Base-by-base conservation (phyloP, 1,140 invertebrate species). In the Laodelphax striatellus region DNA sequence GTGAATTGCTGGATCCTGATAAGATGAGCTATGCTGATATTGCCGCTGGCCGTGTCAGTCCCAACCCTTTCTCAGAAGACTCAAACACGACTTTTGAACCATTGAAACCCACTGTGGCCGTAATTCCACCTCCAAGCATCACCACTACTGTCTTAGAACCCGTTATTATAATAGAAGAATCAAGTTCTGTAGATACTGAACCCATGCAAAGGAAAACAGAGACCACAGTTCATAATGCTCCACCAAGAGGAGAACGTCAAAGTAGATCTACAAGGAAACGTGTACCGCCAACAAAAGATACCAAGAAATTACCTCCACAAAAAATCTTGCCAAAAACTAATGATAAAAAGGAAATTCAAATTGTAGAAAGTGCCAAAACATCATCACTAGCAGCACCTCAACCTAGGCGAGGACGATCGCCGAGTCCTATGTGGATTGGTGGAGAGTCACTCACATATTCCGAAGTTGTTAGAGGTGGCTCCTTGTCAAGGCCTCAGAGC, bases 361-460 rank as follows among this genome's bases (percentile, higher is more conserved):
- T 22, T 21, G 5, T 31, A 24, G 56, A 58, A 19, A 52, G 14
- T 53, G 22, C 10, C 11, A 53, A n/a, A 9, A 16, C 21, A 5
- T 31, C 14, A 53, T 38, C 34, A 38, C 34, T 38, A 38, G 21
- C 52, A 54, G 61, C 52, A 13, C 55, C 52, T 34, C 22, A 58
- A 43, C 31, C 24, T 10, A 44, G 34, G 38, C 34, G 57, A 24
- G 61, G 56, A 9, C 62, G 84, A 62, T 86, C 85, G 3, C 78
- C 79, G 13, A 87, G 85, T 71, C 86, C 85, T 14, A 80, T 86
- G 62, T 88, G 85, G 85, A 67, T 75, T 9, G 83, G 83, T 0
- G 86, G 85, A 31, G 83, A 82, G 11, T 81, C 82, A 13, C 81
- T 86, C 28, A 61, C 64, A 2, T 90, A 90, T 69, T 86, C 87